These are phyloP conservation scores for Helicoverpa zea DNA, from an alignment of 1,140 invertebrate species.

Conservation along the genomic window DNA sequence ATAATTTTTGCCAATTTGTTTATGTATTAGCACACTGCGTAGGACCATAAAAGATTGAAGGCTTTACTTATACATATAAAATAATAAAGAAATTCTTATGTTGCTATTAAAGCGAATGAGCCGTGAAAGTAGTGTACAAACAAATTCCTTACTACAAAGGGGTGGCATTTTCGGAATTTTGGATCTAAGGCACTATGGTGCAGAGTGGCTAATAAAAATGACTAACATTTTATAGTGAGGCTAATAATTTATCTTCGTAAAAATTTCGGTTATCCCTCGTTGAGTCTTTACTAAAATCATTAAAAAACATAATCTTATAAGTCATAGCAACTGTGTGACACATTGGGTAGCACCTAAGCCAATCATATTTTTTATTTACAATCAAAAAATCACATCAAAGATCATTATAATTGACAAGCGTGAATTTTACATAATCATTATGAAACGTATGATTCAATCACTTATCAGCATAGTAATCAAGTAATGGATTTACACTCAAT, in stretches of 20 bases:
- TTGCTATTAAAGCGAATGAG: neutral
- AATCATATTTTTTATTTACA: too few relatives aligned
- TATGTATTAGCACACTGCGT: too few relatives aligned
- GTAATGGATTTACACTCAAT: neutral
- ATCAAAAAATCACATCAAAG: neutral
- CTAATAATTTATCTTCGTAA: too few relatives aligned
- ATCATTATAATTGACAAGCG: neutral
- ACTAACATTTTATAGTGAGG: neutral
- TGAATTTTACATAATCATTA: neutral
- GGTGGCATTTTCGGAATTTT: neutral
- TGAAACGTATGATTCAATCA: neutral
- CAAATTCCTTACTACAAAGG: conserved; percentile 20
- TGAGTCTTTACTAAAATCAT: too few relatives aligned
- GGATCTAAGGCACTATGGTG: neutral
- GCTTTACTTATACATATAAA: neutral
- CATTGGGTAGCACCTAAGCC: too few relatives aligned
- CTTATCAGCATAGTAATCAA: neutral
- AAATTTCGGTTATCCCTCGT: too few relatives aligned
- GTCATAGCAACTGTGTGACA: too few relatives aligned
- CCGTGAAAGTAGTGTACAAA: conserved; percentile 5
- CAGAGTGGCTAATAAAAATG: neutral
- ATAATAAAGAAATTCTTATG: neutral
- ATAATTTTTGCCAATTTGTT: too few relatives aligned
- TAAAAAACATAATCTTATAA: too few relatives aligned
- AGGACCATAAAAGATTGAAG: too few relatives aligned